Base-by-base conservation (phyloP, 1,140 invertebrate genomes). In the Eriosoma lanigerum region DNA sequence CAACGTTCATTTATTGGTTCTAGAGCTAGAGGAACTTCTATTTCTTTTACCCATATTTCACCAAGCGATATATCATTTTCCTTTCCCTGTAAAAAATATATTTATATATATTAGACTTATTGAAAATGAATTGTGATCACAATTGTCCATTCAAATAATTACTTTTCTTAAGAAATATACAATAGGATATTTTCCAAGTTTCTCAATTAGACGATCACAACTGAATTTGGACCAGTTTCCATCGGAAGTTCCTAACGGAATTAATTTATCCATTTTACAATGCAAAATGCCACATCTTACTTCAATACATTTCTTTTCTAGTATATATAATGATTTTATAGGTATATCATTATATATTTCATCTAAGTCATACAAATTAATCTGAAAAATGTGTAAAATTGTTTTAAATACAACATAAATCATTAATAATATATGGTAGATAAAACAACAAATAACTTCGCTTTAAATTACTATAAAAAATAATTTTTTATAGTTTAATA, bases 131-230 rank as follows among this genome's bases (percentile, higher is more conserved):
- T 8, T 15, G 1, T 24, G 4, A 46, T n/a, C n/a, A n/a, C n/a
- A 68, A 8, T 38, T 24, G 15, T 68, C 17, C 46, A 21, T 0
- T 75, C 13, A 26, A 90, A 85, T 0, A 83, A 86, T 83, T 89
- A 87, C 1, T 85, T 84, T 32, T 84, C 83, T 4, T 87, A 89
- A n/a, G 87, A 84, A 82, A 91, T 90, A 13, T 87, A 87, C 13
- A 89, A 86, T 0, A 50, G 68, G 12, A 82, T 82, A 83, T 83
- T 48, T 66, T 73, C 56, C 54, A 19, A 82, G 52, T 50, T 64
- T 15, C 50, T 62, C 64, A 52, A 32, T 38, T 10, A 82, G 19
- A 52, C 38, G 46, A 81, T 54, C 48, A 58, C 58, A 54, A 62
- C n/a, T 80, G 19, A 38, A 81, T 50, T 81, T 56, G 12, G 62